A percentile compares a stretch with the other conserved stretches of the same genome.
Conservation (phyloP, 2,113 vertebrate genomes). For the Neolamprologus brichardi region DNA sequence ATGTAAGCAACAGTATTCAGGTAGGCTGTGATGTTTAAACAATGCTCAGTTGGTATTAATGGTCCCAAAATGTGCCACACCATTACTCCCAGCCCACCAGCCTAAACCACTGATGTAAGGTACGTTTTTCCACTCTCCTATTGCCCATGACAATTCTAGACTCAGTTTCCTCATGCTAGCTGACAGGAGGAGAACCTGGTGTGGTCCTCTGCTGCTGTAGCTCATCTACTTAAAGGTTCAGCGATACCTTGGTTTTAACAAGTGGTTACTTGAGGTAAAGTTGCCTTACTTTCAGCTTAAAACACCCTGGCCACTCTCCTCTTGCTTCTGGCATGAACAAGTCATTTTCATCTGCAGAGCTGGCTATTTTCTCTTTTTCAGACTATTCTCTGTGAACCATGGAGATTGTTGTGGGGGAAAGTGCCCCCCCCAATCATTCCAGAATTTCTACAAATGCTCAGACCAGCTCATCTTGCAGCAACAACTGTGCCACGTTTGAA, state of each 20-base stretch:
- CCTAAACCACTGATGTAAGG: not conserved
- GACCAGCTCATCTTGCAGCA: not conserved
- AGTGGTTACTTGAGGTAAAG: not conserved
- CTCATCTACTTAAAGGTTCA: not conserved
- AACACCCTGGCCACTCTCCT: not conserved
- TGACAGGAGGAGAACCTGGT: not conserved
- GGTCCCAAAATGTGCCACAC: not conserved
- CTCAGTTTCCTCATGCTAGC: not conserved
- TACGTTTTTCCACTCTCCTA: fast-evolving
- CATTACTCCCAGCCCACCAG: not conserved
- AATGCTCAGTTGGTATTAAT: not conserved
- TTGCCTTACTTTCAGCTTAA: not conserved
- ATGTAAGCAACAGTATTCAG: not conserved
- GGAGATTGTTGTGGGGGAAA: fast-evolving
- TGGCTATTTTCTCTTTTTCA: not conserved
- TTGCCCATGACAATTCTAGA: not conserved
- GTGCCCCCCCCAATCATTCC: not conserved
- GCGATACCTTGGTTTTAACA: not conserved
- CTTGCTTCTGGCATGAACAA: not conserved
- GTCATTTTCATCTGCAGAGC: not conserved
- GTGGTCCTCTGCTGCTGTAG: not conserved
- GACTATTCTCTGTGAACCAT: not conserved
- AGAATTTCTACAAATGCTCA: not conserved
- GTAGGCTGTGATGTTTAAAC: not conserved
- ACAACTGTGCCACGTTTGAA: fast-evolving